Base-by-base conservation (phyloP, 2,113 vertebrate genomes). In the Elephas maximus region DNA sequence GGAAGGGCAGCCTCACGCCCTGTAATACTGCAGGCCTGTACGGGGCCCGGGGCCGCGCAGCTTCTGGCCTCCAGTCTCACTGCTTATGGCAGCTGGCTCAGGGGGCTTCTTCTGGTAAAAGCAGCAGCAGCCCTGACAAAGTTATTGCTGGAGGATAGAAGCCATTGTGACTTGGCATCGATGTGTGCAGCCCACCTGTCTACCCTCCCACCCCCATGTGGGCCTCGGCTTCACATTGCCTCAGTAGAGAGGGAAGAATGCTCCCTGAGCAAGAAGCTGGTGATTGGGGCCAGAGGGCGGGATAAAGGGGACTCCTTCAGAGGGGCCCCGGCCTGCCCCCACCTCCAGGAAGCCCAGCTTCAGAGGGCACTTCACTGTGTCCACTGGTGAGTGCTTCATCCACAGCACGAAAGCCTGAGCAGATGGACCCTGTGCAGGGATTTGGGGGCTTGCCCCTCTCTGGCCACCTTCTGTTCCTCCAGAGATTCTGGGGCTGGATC, bases 221-320 rank as follows among this genome's bases (percentile, higher is more conserved):
- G 57, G 57, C 33, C 83, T 77, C 6, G 0, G 79, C 65, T 78
- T 92, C 94, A 18, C 0, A 1, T 0, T n/a, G 37, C 91, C 82
- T 92, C 83, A 8, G 62, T 1, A 30, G 76, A 89, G 33, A 80
- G 8, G 89, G 95, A 6, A 1, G 48, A 62, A 65, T 60, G 28
- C 92, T 90, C 96, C 96, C 92, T 94, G 95, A 93, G 92, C 95
- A 90, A 91, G 92, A 96, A 95, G 93, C 96, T 97, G 97, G 96
- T 95, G 93, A 80, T 0, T 2, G 67, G 88, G 60, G 62, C 71
- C 51, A 37, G 57, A 26, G 20, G 44, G 21, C 28, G 44, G 24
- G 17, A 17, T 15, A 20, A 26, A 20, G 24, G 78, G 44, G 17
- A 0, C 18, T 53, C 69, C 81, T 26, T 48, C 30, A 45, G 69